Evolutionary conservation across 2,797 vertebrate genomes (phyloP), one percentile per base, ranked within the genome.

Genomic region (Acanthurus tractus): DNA sequence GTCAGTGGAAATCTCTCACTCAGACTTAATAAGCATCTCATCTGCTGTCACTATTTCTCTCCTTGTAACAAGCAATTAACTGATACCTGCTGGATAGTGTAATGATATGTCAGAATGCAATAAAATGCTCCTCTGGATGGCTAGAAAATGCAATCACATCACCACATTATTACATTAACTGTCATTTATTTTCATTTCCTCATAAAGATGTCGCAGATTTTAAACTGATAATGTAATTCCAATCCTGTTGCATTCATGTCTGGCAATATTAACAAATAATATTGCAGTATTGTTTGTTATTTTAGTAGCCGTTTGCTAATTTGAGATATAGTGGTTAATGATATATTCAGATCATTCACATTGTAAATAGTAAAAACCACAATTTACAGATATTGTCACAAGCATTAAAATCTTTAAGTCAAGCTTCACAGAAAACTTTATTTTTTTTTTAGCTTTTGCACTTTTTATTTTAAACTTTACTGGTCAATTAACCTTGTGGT

Each of bases 11-110:
- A 83, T 38, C 48, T 69, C 68, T 82, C 83, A n/a, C 62, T 85
- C 81, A 23, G 61, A 22, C 65, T 86, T 80, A 82, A 85, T 86
- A 72, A 57, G 78, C 49, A 63, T 78, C 65, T 75, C 45, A 70
- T 83, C 57, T 4, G 12, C 66, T 83, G 85, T 78, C 82, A 76
- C 42, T 75, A 71, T 44, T 38, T 22, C 22, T 52, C 54, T 63
- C 44, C 54, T 62, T 76, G 58, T 76, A 75, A 82, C 72, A 74
- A 77, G 75, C 77, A 85, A 87, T 90, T 87, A 91, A 79, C 76
- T 67, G 63, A 79, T 76, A 86, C 68, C 80, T 81, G 79, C 78
- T 44, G 64, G 50, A 79, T 76, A 56, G 70, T 63, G 65, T 82
- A 83, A 83, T 87, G 81, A 85, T 71, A 17, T 86, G 76, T 86